Evolutionary conservation across 2,888 invertebrate species (phyloP), one percentile per base, ranked within the genome.

Genomic region (Pedicia rivosa): DNA sequence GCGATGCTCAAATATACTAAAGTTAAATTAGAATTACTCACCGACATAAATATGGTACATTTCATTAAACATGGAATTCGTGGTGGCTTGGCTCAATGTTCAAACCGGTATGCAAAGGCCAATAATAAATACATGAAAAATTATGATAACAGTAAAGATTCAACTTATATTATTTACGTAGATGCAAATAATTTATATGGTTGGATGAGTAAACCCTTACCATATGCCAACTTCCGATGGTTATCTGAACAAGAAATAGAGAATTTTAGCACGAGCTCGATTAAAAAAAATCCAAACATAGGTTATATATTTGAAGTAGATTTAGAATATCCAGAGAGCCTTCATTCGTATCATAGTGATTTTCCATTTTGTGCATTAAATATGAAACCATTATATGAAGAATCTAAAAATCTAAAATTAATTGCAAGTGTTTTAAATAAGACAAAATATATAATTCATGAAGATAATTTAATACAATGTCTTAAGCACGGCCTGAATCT

Each of bases 241-340:
- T 17, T 41, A 26, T 14, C 4, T 30, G 2, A 4, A 4, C 33
- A 41, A 29, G 22, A 30, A 16, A 24, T 39, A 56, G 5, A 53
- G 52, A 39, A 30, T 39, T 31, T 36, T 51, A 9, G 51, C 44
- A 28, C 47, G 46, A 35, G 40, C 49, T n/a, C n/a, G n/a, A n/a
- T n/a, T n/a, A n/a, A n/a, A n/a, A n/a, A n/a, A n/a, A n/a, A n/a
- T n/a, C n/a, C n/a, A n/a, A n/a, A n/a, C n/a, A n/a, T n/a, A n/a
- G n/a, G n/a, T n/a, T n/a, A n/a, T n/a, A n/a, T n/a, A 24, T 36
- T 48, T 16, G 55, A 56, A 46, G 53, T 56, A 4, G 54, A 56
- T 39, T 42, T 46, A 30, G 39, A 45, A 25, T 44, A 44, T 38
- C 39, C 40, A 22, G 9, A n/a, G 15, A 15, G 39, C 4, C 30